Conservation (phyloP, 2,113 vertebrate genomes). For the Hassar affinis region DNA sequence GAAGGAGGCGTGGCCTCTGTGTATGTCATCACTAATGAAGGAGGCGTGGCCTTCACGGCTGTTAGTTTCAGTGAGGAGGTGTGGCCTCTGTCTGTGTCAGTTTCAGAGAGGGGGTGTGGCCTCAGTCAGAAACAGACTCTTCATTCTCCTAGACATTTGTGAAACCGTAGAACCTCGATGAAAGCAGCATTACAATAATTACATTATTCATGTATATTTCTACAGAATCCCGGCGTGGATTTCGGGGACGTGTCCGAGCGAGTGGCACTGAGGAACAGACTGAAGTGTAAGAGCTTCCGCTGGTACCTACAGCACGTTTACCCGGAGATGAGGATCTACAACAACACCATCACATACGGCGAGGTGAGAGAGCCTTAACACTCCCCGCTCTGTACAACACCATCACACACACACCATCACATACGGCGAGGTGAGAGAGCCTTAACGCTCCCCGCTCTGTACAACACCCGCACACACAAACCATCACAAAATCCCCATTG, state of each 20-base stretch:
- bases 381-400: neutral
- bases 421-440: slow-evolving; percentile 89
- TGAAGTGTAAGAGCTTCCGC: slow-evolving; percentile 92
- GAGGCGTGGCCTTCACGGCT: neutral
- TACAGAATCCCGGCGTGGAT: slow-evolving; percentile 78
- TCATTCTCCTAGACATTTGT: neutral
- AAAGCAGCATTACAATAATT: neutral
- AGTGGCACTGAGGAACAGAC: slow-evolving; percentile 83
- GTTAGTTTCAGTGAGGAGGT: neutral
- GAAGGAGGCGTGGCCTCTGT: too few relatives aligned
- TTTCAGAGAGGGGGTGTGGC: neutral
- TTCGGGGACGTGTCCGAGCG: slow-evolving; percentile 95
- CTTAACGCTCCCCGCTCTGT: neutral
- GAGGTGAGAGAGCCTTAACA: slow-evolving; percentile 79
- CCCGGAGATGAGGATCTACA: slow-evolving; percentile 96
- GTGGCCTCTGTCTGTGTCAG: neutral
- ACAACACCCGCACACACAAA: neutral
- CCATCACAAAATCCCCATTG: neutral
- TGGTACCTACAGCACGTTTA: slow-evolving; percentile 98
- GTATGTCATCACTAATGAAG: too few relatives aligned
- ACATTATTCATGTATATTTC: too few relatives aligned
- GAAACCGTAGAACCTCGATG: too few relatives aligned
- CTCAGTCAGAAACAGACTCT: neutral
- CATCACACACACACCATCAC: neutral
- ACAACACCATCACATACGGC: slow-evolving; percentile 95